Evolutionary conservation across 2,888 invertebrate genomes (phyloP).

Genomic region (Hirtodrosophila trivittata): DNA sequence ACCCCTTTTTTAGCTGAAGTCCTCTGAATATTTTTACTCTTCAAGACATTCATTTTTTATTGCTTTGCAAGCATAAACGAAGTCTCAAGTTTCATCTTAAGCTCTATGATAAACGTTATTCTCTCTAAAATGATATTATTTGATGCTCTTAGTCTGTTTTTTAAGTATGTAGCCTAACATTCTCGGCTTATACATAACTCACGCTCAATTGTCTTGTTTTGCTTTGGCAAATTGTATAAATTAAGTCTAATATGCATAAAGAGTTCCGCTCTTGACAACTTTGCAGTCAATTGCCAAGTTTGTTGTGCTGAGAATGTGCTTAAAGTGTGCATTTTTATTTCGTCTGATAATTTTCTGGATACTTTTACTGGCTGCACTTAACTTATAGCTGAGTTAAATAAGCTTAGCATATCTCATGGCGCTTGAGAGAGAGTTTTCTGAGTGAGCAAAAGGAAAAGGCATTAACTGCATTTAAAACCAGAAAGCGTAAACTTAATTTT

Average conservation of each 20-base stretch:
- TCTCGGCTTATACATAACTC: too few relatives aligned
- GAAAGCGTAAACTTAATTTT: conserved; percentile 71
- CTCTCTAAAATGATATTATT: too few relatives aligned
- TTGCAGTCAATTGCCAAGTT: conserved; percentile 1
- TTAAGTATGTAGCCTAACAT: too few relatives aligned
- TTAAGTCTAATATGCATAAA: not conserved
- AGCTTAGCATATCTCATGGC: conserved; percentile 28
- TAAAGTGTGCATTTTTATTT: not conserved
- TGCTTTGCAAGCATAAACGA: too few relatives aligned
- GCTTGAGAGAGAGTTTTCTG: conserved; percentile 8
- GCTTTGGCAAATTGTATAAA: not conserved
- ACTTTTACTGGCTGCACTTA: conserved; percentile 31
- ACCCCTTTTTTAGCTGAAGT: too few relatives aligned
- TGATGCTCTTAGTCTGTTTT: too few relatives aligned
- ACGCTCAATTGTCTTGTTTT: too few relatives aligned
- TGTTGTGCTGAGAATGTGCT: not conserved
- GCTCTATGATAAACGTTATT: too few relatives aligned
- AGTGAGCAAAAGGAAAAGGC: conserved; percentile 22
- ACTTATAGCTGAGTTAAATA: conserved; percentile 30
- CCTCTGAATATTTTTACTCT: too few relatives aligned
- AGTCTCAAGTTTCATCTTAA: too few relatives aligned
- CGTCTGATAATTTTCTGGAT: conserved; percentile 12
- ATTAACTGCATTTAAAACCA: conserved; percentile 65
- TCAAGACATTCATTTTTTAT: too few relatives aligned
- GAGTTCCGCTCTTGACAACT: not conserved